Evolutionary conservation across 2,888 invertebrate genomes (phyloP).

Genomic region (Dilophus febrilis): DNA sequence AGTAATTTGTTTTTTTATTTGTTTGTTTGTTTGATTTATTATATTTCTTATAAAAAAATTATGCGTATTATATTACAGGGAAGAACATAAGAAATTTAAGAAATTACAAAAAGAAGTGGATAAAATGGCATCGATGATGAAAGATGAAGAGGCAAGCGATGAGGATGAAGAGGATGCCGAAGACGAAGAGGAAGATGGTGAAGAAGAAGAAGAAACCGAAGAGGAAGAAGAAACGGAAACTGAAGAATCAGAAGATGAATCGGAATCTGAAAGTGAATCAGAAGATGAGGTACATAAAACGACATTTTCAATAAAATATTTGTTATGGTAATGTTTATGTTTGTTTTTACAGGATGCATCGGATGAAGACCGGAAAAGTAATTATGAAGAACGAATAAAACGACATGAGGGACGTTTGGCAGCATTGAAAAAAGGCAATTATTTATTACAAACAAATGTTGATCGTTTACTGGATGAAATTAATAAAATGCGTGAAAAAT

Average conservation of each 20-base stretch:
- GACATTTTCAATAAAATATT: background rate
- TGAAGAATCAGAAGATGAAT: slow-evolving; percentile 35
- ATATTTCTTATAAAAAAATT: slow-evolving; percentile 8
- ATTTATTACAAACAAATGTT: slow-evolving; percentile 71
- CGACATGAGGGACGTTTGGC: slow-evolving; percentile 62
- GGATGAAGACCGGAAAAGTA: slow-evolving; percentile 46
- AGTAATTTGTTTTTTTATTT: slow-evolving; percentile 25
- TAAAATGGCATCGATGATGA: slow-evolving; percentile 80
- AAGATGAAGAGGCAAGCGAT: slow-evolving; percentile 55
- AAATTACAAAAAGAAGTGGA: slow-evolving; percentile 74
- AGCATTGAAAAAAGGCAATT: slow-evolving; percentile 75
- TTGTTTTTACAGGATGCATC: slow-evolving; percentile 39
- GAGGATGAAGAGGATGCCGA: slow-evolving; percentile 43
- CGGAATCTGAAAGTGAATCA: slow-evolving; percentile 49
- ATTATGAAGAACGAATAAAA: slow-evolving; percentile 45
- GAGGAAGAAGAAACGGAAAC: slow-evolving; percentile 37
- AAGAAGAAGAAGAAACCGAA: slow-evolving; percentile 30
- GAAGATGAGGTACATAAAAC: slow-evolving; percentile 40
- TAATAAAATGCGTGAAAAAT: slow-evolving; percentile 64
- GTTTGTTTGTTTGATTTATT: slow-evolving; percentile 1
- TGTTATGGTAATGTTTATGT: slow-evolving; percentile 2
- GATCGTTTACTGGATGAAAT: slow-evolving; percentile 76
- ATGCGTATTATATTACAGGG: slow-evolving; percentile 27
- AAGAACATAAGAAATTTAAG: slow-evolving; percentile 68
- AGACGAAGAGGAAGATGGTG: slow-evolving; percentile 33